Conservation (phyloP, 2,888 invertebrate genomes). For the Dasysyrphus albostriatus region DNA sequence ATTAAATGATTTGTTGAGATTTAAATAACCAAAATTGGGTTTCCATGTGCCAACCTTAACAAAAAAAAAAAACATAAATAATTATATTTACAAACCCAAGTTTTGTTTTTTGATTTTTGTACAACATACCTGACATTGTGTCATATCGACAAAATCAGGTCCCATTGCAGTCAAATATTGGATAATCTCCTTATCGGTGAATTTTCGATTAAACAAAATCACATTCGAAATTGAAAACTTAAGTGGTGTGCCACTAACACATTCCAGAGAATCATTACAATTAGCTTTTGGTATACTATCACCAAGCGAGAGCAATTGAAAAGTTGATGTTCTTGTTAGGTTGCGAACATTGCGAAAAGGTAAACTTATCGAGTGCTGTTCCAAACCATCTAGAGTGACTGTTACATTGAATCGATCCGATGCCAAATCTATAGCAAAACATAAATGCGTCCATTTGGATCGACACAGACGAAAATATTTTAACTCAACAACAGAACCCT, state of each 20-base stretch:
- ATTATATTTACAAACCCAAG: not conserved
- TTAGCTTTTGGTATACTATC: slow-evolving; percentile 77
- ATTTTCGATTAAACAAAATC: slow-evolving; percentile 81
- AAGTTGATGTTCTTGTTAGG: slow-evolving; percentile 79
- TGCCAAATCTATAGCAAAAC: slow-evolving; percentile 79
- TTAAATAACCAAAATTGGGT: slow-evolving; percentile 82
- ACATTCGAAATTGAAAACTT: slow-evolving; percentile 81
- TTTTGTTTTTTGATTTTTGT: not conserved
- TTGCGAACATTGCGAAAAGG: slow-evolving; percentile 80
- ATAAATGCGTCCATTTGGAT: slow-evolving; percentile 83
- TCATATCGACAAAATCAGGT: slow-evolving; percentile 82
- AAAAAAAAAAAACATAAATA: slow-evolving; percentile 28
- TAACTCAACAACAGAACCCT: slow-evolving; percentile 79
- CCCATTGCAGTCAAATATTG: slow-evolving; percentile 83
- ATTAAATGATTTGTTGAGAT: slow-evolving; percentile 79
- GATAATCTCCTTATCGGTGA: slow-evolving; percentile 78
- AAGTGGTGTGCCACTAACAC: slow-evolving; percentile 74
- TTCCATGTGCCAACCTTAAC: slow-evolving; percentile 80
- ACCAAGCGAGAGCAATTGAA: slow-evolving; percentile 81
- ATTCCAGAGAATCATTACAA: slow-evolving; percentile 79
- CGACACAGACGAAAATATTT: slow-evolving; percentile 79
- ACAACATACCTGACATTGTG: slow-evolving; percentile 80
- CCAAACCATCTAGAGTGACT: slow-evolving; percentile 80
- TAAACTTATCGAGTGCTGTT: slow-evolving; percentile 79
- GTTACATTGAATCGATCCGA: slow-evolving; percentile 79